phyloP scores from a whole-genome alignment of 35 echinoderm and acorn worm species.

The Apostichopus japonicus region DNA sequence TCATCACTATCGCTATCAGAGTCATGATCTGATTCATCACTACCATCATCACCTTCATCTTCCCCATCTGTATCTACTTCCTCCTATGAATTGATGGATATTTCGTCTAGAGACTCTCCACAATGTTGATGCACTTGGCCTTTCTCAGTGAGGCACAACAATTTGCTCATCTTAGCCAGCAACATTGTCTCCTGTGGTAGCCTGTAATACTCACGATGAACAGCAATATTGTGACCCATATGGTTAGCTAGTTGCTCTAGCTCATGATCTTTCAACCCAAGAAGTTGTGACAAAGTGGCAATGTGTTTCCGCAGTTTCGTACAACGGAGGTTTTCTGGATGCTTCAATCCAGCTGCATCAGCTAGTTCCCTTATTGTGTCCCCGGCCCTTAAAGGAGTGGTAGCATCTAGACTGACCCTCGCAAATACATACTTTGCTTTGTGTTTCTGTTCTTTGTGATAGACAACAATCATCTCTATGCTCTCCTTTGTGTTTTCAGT shows the following conservation, averaged over 20 bases:
- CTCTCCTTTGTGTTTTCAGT: conserved; percentile 30
- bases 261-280: conserved; percentile 20
- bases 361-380: neutral
- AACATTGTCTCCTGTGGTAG: neutral
- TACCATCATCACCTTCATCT: no score
- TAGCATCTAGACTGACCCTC: neutral
- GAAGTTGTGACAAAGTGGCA: conserved; percentile 18
- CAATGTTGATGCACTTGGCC: neutral
- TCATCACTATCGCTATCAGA: no score
- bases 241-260: conserved; percentile 23
- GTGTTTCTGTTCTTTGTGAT: neutral
- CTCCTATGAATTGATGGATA: no score
- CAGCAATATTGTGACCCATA: neutral
- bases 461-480: neutral
- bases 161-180: conserved; percentile 25
- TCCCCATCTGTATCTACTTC: no score
- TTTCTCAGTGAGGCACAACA: neutral
- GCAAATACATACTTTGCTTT: conserved; percentile 9
- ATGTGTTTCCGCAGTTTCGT: conserved; percentile 43
- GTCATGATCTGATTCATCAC: no score
- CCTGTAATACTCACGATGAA: conserved; percentile 22
- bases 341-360: conserved; percentile 33
- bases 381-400: conserved; percentile 1
- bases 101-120: neutral
- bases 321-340: conserved; percentile 26